phyloP scores from a whole-genome alignment of 2,888 invertebrate genomes.

The Chrysolina americana region DNA sequence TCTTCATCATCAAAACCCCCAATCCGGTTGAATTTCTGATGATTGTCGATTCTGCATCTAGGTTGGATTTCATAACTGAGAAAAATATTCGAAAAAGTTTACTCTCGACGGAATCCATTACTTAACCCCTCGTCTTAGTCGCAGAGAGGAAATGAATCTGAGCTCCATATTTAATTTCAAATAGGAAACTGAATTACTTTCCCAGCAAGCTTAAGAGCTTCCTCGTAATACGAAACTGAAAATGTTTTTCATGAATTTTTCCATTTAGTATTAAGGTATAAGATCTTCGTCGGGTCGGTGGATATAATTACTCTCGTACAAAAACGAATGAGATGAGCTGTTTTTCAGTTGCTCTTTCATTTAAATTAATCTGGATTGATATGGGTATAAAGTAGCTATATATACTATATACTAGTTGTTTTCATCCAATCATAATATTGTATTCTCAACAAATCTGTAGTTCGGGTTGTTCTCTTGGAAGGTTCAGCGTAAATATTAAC shows the following conservation, averaged over 20 bases:
- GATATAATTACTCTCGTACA: not conserved
- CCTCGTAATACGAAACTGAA: not conserved
- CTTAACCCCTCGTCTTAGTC: not conserved
- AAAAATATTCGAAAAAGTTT: not conserved
- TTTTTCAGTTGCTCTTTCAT: too few relatives aligned
- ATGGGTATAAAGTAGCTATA: too few relatives aligned
- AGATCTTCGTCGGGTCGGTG: not conserved
- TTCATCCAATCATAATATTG: too few relatives aligned
- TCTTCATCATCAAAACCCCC: too few relatives aligned
- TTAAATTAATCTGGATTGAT: too few relatives aligned
- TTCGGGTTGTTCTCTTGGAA: too few relatives aligned
- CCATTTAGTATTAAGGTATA: slow-evolving; percentile 1
- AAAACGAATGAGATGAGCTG: slow-evolving; percentile 1
- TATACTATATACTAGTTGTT: too few relatives aligned
- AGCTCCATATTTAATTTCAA: slow-evolving; percentile 27
- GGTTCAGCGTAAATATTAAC: too few relatives aligned
- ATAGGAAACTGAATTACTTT: slow-evolving; percentile 34
- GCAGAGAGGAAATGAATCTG: slow-evolving; percentile 22
- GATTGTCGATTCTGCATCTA: too few relatives aligned
- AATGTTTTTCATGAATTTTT: slow-evolving; percentile 26
- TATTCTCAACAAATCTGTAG: too few relatives aligned
- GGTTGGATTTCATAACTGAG: too few relatives aligned
- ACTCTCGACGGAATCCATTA: not conserved
- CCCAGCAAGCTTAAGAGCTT: slow-evolving; percentile 22
- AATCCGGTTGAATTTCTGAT: too few relatives aligned